Base-by-base conservation (phyloP, 2,888 invertebrate species). In the Tetropium fuscum region DNA sequence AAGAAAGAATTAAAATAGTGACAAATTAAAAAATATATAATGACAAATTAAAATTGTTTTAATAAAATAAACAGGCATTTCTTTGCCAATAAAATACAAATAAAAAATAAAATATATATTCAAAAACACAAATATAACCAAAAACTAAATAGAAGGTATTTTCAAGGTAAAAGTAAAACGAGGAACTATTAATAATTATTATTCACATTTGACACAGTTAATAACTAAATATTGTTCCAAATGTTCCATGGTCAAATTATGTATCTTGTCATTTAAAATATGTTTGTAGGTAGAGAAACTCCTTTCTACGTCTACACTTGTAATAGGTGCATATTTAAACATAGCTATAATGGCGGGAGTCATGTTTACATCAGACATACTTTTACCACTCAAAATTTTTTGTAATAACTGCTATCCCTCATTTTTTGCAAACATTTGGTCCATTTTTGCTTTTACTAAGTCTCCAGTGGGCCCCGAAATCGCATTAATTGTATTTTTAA, bases 181-280 rank as follows among this genome's bases (percentile, higher is more conserved):
- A n/a, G n/a, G n/a, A n/a, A n/a, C n/a, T n/a, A n/a, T n/a, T n/a
- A n/a, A n/a, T n/a, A n/a, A n/a, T n/a, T n/a, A 27, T 6, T 27
- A 27, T 27, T 4, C 27, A 3, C n/a, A 6, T 27, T 27, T 2
- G n/a, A 27, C 7, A 27, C 2, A 6, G 18, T 40, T 5, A 13
- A 40, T 40, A 40, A 18, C n/a, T 13, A 40, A 40, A 3, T 16
- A 40, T 18, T 40, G 38, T 16, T 40, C 16, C 18, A 40, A 16
- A 40, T 40, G 38, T 40, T 40, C 16, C 15, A 18, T 40, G 2
- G 38, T 18, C 6, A 16, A 18, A 18, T 40, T 16, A 2, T 40
- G 16, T 15, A 16, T 15, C 18, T 18, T 40, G 8, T 40, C 38
- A 40, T 18, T 40, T 40, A 40, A 40, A 40, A 40, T 5, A 15